A percentile compares a stretch with the other conserved stretches of the same genome.
Evolutionary conservation across 2,888 invertebrate genomes (phyloP).

Genomic region (Punctoribates punctum): DNA sequence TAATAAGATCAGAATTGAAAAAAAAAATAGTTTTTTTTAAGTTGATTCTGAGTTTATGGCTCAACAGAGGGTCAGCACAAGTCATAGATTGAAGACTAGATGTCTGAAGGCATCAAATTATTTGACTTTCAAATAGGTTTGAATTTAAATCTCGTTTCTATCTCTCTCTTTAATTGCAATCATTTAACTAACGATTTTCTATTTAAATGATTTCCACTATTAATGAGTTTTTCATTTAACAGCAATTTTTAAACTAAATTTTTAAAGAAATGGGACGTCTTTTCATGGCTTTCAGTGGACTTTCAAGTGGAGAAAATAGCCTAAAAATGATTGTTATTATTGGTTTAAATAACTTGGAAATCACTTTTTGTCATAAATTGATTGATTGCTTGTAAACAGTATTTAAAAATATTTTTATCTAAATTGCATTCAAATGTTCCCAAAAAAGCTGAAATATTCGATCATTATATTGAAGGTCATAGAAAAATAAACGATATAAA

Average conservation of each 20-base stretch:
- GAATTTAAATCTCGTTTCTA: background rate
- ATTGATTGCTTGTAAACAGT: slow-evolving; percentile 7
- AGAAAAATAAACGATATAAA: background rate
- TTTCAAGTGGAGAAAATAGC: no score
- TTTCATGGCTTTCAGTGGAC: no score
- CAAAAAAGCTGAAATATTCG: background rate
- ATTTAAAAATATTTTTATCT: slow-evolving; percentile 5
- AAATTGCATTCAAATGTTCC: slow-evolving; percentile 9
- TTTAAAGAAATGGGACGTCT: no score
- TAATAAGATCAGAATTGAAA: no score
- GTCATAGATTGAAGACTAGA: slow-evolving; percentile 13
- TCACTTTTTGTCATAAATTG: background rate
- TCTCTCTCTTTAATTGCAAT: no score
- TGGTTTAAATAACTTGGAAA: no score
- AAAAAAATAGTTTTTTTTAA: background rate
- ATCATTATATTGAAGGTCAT: slow-evolving; percentile 18
- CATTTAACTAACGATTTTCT: no score
- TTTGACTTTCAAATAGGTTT: slow-evolving; percentile 6
- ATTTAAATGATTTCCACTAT: no score
- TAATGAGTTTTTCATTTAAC: no score
- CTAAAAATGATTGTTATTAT: no score
- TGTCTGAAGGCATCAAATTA: background rate
- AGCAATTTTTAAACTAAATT: no score
- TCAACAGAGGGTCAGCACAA: background rate
- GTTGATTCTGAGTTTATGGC: background rate